Evolutionary conservation across 2,797 vertebrate genomes (phyloP).

Genomic region (Cirrhinus molitorella): DNA sequence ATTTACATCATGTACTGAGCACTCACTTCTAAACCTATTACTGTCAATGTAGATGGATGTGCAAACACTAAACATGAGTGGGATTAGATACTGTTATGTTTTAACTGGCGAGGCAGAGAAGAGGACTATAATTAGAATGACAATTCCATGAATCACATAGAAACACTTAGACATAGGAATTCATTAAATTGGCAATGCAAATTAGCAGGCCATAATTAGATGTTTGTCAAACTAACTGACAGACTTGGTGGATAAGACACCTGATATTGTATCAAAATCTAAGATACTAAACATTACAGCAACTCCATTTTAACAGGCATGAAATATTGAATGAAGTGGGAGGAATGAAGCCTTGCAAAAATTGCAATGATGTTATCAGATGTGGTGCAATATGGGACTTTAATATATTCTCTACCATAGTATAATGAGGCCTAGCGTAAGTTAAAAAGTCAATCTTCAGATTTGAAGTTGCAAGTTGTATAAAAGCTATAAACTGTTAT

Average conservation of each 20-base stretch:
- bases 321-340: not conserved
- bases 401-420: not conserved
- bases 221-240: conserved; percentile 28
- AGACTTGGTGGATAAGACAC: not conserved
- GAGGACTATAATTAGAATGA: conserved; percentile 37
- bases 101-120: not conserved
- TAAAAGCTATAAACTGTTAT: not conserved
- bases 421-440: not conserved
- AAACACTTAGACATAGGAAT: conserved; percentile 23
- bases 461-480: not conserved
- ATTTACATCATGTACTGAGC: conserved; percentile 31
- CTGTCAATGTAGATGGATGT: conserved; percentile 38
- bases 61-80: conserved; percentile 17
- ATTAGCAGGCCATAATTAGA: conserved; percentile 38
- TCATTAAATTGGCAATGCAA: conserved; percentile 3
- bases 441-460: not conserved
- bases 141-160: conserved; percentile 37
- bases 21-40: conserved; percentile 44
- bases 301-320: too few species aligned
- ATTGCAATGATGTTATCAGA: not conserved
- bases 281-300: too few species aligned
- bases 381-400: not conserved
- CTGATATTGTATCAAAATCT: not conserved
- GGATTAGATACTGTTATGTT: conserved; percentile 35
- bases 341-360: not conserved